Evolutionary conservation across 2,888 invertebrate genomes (phyloP).

Genomic region (Julus scandinavius): DNA sequence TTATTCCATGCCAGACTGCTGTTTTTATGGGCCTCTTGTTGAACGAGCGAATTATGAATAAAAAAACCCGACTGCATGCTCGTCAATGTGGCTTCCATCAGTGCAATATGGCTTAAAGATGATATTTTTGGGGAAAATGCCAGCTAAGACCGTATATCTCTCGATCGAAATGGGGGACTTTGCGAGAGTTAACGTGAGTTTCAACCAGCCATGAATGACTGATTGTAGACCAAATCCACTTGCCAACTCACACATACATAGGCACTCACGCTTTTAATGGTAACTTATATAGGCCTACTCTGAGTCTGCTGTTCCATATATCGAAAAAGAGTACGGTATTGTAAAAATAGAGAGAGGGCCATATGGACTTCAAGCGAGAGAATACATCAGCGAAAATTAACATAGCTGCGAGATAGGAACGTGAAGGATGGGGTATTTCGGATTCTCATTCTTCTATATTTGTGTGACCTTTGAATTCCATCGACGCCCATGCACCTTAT

Average conservation of each 20-base stretch:
- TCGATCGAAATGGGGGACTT: background rate
- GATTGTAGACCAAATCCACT: slow-evolving; percentile 29
- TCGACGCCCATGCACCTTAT: background rate
- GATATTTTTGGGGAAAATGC: slow-evolving; percentile 30
- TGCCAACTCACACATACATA: slow-evolving; percentile 37
- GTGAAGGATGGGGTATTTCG: background rate
- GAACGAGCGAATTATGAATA: background rate
- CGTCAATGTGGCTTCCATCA: background rate
- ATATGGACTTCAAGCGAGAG: background rate
- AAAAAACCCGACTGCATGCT: background rate
- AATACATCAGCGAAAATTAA: slow-evolving; percentile 32
- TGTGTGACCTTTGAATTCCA: slow-evolving; percentile 22
- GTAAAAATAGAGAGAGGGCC: slow-evolving; percentile 31
- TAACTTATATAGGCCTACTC: background rate
- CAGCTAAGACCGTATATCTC: background rate
- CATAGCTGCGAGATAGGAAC: slow-evolving; percentile 12
- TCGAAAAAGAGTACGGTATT: background rate
- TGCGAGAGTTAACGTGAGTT: background rate
- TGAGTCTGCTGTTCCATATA: background rate
- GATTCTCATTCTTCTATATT: slow-evolving; percentile 2
- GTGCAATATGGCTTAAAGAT: background rate
- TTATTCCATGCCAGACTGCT: background rate
- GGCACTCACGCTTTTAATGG: slow-evolving; percentile 25
- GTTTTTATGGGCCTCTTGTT: background rate
- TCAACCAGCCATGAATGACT: slow-evolving; percentile 43